Conservation (phyloP, 2,888 invertebrate genomes). For the Eristalis intricaria region DNA sequence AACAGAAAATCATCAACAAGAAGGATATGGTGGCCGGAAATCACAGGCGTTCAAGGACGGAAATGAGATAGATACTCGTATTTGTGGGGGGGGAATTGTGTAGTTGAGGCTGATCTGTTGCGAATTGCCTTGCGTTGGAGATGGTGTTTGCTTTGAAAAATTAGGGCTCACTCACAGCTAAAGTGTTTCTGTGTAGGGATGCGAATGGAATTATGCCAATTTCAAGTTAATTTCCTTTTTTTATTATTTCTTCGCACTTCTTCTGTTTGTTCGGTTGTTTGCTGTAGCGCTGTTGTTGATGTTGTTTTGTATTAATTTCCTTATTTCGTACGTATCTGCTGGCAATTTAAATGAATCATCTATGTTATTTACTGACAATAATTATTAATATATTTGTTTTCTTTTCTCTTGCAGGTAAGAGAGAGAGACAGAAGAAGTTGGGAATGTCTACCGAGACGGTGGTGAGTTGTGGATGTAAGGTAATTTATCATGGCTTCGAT, state of each 20-base stretch:
- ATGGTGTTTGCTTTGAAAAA: conserved; percentile 41
- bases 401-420: conserved; percentile 56
- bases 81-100: conserved; percentile 25
- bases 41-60: conserved; percentile 68
- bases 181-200: neutral
- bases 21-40: conserved; percentile 71
- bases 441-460: neutral
- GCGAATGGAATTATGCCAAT: conserved; percentile 63
- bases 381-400: neutral
- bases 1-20: conserved; percentile 41
- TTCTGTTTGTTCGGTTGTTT: conserved; percentile 6
- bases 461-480: neutral
- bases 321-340: conserved; percentile 11
- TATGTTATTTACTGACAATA: conserved; percentile 59
- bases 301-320: conserved; percentile 69
- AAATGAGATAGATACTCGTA: conserved; percentile 65
- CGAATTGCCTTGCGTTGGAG: conserved; percentile 24
- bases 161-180: conserved; percentile 38
- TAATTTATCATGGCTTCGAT: no score
- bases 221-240: conserved; percentile 71
- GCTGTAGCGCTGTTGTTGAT: neutral
- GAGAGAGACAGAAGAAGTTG: neutral
- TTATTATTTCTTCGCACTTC: conserved; percentile 40
- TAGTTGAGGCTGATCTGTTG: conserved; percentile 32
- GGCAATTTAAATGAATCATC: conserved; percentile 46